A percentile compares a stretch with the other conserved stretches of the same genome.
phyloP scores from a whole-genome alignment of 2,797 vertebrate genomes.

The Petrocephalus sullivani region DNA sequence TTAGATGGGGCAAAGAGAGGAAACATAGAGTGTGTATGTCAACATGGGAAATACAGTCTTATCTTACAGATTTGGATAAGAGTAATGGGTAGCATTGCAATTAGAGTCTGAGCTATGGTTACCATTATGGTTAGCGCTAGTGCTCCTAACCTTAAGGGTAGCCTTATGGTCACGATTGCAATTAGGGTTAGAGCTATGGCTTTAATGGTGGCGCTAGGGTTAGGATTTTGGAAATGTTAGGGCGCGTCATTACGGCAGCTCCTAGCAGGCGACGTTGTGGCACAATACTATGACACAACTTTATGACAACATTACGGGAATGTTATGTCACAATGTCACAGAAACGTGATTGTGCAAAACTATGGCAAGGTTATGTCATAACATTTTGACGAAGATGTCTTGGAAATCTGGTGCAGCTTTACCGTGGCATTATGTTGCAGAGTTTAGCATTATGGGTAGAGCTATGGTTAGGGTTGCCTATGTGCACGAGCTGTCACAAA shows the following conservation, averaged over 20 bases:
- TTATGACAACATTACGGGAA: background rate
- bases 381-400: background rate
- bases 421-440: background rate
- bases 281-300: background rate
- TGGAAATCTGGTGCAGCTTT: too few species aligned
- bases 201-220: background rate
- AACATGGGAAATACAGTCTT: background rate
- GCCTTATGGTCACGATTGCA: background rate
- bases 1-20: background rate
- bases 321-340: background rate
- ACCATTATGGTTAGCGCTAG: background rate
- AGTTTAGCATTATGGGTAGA: background rate
- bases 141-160: background rate
- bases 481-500: background rate
- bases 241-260: background rate
- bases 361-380: background rate
- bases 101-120: background rate
- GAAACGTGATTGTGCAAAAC: background rate
- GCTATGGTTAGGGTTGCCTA: background rate
- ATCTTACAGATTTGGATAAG: background rate
- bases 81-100: background rate
- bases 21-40: background rate
- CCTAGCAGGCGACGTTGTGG: background rate
- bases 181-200: too few species aligned
- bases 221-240: background rate